Evolutionary conservation across 2,888 invertebrate genomes (phyloP).

Genomic region (Campopleginae sp.): DNA sequence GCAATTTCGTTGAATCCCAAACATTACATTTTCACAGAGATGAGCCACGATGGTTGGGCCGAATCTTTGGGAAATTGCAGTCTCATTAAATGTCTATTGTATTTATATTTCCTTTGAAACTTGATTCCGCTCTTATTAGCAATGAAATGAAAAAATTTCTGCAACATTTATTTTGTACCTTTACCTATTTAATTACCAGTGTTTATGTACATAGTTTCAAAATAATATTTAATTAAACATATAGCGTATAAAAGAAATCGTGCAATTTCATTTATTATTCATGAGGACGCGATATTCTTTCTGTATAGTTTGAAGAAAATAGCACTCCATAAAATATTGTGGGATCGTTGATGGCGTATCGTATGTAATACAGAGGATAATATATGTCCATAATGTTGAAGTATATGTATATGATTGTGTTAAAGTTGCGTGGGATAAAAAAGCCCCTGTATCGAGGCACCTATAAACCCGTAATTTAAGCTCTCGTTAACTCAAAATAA

Average conservation of each 20-base stretch:
- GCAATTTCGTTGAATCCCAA: background rate
- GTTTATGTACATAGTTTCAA: background rate
- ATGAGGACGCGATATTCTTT: conserved; percentile 28
- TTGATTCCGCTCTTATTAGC: background rate
- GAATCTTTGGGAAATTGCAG: background rate
- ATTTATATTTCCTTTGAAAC: background rate
- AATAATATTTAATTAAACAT: conserved; percentile 29
- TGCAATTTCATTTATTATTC: conserved; percentile 39
- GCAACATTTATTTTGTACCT: background rate
- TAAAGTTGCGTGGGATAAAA: conserved; percentile 45
- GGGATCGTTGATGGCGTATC: conserved; percentile 39
- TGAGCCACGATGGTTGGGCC: background rate
- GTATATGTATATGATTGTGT: conserved; percentile 27
- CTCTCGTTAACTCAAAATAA: conserved; percentile 60
- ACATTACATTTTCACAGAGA: background rate
- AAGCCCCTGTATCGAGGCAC: conserved; percentile 25
- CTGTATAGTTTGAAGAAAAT: conserved; percentile 37
- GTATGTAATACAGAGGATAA: conserved; percentile 19
- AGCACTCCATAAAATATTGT: conserved; percentile 56
- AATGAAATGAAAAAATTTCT: conserved; percentile 3
- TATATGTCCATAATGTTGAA: conserved; percentile 29
- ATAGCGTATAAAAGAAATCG: conserved; percentile 27
- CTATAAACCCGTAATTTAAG: conserved; percentile 57
- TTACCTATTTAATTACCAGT: background rate
- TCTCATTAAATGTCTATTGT: background rate